phyloP scores from a whole-genome alignment of 2,113 vertebrate genomes.

The Hemibagrus wyckioides region DNA sequence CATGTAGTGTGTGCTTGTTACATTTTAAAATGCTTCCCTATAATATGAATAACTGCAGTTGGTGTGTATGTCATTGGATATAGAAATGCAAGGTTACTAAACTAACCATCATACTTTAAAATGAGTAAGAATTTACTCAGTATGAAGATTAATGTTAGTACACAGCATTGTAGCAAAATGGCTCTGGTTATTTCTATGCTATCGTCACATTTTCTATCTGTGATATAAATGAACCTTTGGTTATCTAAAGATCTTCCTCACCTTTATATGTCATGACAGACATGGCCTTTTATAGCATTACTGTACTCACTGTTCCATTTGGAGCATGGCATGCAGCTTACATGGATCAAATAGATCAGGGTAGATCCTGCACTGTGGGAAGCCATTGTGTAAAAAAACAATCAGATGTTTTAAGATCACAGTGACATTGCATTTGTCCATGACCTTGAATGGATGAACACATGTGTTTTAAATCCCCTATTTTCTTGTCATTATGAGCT shows the following conservation, averaged over 20 bases:
- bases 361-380: slow-evolving; percentile 2
- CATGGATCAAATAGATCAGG: not conserved
- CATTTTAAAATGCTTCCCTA: not conserved
- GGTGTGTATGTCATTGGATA: not conserved
- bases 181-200: not conserved
- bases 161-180: not conserved
- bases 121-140: not conserved
- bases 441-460: slow-evolving; percentile 38
- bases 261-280: not conserved
- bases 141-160: not conserved
- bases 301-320: not conserved
- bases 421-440: slow-evolving; percentile 33
- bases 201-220: not conserved
- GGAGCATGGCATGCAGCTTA: not conserved
- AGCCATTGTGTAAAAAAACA: slow-evolving; percentile 22
- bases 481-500: slow-evolving; percentile 6
- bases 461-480: not conserved
- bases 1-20: too few relatives aligned
- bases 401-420: slow-evolving; percentile 15
- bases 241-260: not conserved
- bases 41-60: not conserved
- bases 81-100: not conserved
- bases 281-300: not conserved
- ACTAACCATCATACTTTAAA: not conserved
- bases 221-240: not conserved